phyloP scores from a whole-genome alignment of 2,888 invertebrate species.

The Nemotelus nigrinus region DNA sequence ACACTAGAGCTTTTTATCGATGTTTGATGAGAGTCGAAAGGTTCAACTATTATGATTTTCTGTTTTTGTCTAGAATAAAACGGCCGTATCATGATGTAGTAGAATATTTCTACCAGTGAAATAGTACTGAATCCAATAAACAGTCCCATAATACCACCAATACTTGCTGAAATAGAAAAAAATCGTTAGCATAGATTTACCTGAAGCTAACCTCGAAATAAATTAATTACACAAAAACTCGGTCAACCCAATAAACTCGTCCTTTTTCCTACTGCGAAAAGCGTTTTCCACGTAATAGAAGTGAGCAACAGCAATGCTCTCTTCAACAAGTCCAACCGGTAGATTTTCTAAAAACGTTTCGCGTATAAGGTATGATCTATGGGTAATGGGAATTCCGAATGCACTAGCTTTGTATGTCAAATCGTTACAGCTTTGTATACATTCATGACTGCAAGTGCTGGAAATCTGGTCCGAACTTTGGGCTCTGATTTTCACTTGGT shows the following conservation, averaged over 20 bases:
- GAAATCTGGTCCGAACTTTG: conserved; percentile 39
- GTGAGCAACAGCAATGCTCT: conserved; percentile 78
- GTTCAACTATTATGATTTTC: background rate
- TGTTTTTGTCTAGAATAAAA: background rate
- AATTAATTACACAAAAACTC: conserved; percentile 77
- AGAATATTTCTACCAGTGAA: background rate
- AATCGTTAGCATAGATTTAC: too few relatives aligned
- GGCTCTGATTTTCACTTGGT: conserved; percentile 48
- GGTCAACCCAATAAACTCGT: conserved; percentile 81
- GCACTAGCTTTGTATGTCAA: conserved; percentile 72
- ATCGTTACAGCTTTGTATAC: conserved; percentile 80
- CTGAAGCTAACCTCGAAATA: background rate
- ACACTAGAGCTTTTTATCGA: too few relatives aligned
- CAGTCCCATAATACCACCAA: background rate
- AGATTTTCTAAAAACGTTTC: conserved; percentile 15
- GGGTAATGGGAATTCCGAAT: conserved; percentile 69
- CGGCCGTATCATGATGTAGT: background rate
- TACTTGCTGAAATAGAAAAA: background rate
- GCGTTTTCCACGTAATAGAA: conserved; percentile 78
- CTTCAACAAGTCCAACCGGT: conserved; percentile 50
- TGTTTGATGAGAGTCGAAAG: too few relatives aligned
- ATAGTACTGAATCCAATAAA: background rate
- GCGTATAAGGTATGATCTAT: conserved; percentile 55
- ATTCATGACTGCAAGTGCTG: conserved; percentile 60
- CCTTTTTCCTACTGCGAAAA: conserved; percentile 77